These are phyloP conservation scores for Hylaeus anthracinus DNA, from an alignment of 1,140 invertebrate genomes.

Conservation along the genomic window DNA sequence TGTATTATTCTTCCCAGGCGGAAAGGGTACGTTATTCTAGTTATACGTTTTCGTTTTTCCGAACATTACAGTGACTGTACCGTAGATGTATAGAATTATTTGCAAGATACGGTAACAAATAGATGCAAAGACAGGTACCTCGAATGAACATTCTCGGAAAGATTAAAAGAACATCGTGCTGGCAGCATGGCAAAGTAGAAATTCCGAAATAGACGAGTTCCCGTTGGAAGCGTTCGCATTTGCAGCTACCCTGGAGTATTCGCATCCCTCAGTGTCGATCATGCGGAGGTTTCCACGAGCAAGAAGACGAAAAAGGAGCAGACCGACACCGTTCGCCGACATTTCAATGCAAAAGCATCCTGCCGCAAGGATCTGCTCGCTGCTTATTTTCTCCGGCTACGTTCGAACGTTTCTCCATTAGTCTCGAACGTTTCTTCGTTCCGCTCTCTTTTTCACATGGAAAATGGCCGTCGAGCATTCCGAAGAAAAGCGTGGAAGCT, in stretches of 20 bases:
- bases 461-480: conserved; percentile 39
- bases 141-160: too few relatives aligned
- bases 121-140: too few relatives aligned
- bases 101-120: too few relatives aligned
- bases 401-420: conserved; percentile 65
- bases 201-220: conserved; percentile 14
- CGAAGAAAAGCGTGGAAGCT: conserved; percentile 25
- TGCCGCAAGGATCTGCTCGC: conserved; percentile 43
- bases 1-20: background rate
- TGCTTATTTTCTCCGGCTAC: conserved; percentile 61
- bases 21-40: background rate
- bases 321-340: conserved; percentile 35
- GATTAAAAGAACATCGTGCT: background rate
- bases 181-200: background rate
- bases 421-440: conserved; percentile 60
- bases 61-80: too few relatives aligned
- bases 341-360: conserved; percentile 64
- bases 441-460: conserved; percentile 28
- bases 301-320: conserved; percentile 41
- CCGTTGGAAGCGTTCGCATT: conserved; percentile 1
- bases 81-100: too few relatives aligned
- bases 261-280: conserved; percentile 58
- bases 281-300: conserved; percentile 35
- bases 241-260: conserved; percentile 1
- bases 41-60: too few relatives aligned